Conservation (phyloP, 2,888 invertebrate genomes). For the Lacanobia oleracea region DNA sequence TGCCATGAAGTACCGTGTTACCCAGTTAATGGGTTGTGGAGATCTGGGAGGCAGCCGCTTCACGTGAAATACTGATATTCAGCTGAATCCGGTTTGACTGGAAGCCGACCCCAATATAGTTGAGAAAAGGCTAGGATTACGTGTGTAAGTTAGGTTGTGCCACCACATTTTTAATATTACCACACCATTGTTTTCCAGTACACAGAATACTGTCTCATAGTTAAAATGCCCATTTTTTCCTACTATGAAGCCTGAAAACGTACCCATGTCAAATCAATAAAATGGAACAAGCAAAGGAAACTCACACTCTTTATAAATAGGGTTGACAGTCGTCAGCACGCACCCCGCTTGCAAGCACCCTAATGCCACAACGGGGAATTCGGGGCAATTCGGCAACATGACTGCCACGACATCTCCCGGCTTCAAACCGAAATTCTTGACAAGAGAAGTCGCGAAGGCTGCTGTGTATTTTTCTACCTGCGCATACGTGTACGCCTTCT, state of each 20-base stretch:
- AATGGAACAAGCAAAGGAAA: constrained; percentile 26
- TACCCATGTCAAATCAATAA: background rate
- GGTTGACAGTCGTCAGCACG: constrained; percentile 93
- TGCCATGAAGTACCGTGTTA: too few species aligned
- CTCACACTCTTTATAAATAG: constrained; percentile 92
- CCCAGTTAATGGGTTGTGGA: too few species aligned
- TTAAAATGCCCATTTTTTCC: background rate
- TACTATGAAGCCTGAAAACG: too few species aligned
- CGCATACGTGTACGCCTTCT: constrained; percentile 83
- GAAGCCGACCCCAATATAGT: too few species aligned
- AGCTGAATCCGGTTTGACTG: too few species aligned
- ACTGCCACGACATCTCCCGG: constrained; percentile 92
- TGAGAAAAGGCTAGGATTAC: too few species aligned
- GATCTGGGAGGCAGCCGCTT: too few species aligned
- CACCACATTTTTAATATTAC: too few species aligned
- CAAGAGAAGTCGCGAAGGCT: constrained; percentile 92
- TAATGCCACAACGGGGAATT: constrained; percentile 92
- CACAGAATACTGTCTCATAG: background rate
- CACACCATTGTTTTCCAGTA: too few species aligned
- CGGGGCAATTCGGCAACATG: constrained; percentile 94
- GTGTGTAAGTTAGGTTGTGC: too few species aligned
- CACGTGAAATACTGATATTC: too few species aligned
- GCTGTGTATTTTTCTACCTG: constrained; percentile 90
- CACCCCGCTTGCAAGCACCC: constrained; percentile 93
- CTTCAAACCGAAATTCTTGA: constrained; percentile 91